Conservation (phyloP, 2,888 invertebrate genomes). For the Macroteleia sp. region DNA sequence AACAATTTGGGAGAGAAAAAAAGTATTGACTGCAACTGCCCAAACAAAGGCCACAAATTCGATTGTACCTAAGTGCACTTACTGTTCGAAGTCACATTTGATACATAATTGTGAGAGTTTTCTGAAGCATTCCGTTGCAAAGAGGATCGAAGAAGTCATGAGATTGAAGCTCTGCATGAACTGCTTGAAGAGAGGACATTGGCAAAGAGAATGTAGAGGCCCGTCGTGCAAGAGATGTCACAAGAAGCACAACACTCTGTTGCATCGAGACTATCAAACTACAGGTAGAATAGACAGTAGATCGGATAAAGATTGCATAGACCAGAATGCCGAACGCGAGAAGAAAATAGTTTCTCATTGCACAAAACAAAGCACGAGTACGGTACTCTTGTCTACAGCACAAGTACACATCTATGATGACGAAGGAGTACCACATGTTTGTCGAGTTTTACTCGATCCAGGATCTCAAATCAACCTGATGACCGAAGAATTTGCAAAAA, state of each 20-base stretch:
- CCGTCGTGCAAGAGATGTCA: neutral
- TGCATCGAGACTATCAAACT: too few species aligned
- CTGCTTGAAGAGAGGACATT: neutral
- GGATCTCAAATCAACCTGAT: constrained; percentile 23
- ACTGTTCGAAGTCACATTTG: neutral
- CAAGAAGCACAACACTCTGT: neutral
- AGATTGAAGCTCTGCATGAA: neutral
- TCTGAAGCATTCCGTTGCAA: neutral
- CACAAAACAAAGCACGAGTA: neutral
- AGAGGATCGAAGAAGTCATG: neutral
- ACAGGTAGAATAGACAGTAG: too few species aligned
- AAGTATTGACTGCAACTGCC: neutral
- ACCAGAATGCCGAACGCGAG: too few species aligned
- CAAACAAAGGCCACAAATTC: neutral
- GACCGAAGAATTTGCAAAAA: constrained; percentile 9
- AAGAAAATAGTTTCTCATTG: neutral
- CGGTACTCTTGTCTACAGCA: neutral
- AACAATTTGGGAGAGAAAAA: neutral
- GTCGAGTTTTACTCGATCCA: constrained; percentile 13
- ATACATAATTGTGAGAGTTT: neutral
- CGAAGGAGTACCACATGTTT: constrained; percentile 3
- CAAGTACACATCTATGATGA: neutral
- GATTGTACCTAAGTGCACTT: neutral
- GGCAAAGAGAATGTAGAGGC: neutral
- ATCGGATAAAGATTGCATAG: too few species aligned